Evolutionary conservation across 1,140 invertebrate species (phyloP).

Genomic region (Coelopa frigida): DNA sequence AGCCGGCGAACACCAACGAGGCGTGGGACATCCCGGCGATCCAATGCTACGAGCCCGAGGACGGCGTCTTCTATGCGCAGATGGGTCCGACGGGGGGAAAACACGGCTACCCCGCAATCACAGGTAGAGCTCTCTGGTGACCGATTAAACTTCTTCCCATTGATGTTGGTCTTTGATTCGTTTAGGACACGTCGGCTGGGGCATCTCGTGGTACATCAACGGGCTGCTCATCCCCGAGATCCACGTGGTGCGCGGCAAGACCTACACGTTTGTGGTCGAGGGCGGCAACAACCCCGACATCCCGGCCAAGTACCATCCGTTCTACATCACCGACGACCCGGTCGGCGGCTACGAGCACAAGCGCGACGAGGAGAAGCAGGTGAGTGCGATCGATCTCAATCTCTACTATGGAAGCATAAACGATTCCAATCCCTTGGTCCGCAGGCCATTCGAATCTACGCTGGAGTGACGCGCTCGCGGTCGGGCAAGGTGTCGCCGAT

Average conservation of each 20-base stretch:
- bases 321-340: constrained; percentile 91
- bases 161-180: neutral
- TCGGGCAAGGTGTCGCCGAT: constrained; percentile 61
- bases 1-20: constrained; percentile 51
- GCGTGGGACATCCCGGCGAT: constrained; percentile 83
- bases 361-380: constrained; percentile 71
- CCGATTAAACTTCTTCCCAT: neutral
- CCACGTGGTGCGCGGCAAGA: constrained; percentile 80
- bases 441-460: constrained; percentile 72
- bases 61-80: constrained; percentile 84
- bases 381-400: constrained; percentile 41
- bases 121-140: constrained; percentile 49
- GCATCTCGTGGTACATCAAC: constrained; percentile 87
- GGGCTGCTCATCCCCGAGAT: constrained; percentile 89
- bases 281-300: constrained; percentile 71
- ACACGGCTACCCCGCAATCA: constrained; percentile 78
- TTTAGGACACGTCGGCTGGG: constrained; percentile 84
- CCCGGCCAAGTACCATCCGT: constrained; percentile 83
- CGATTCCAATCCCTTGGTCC: constrained; percentile 9
- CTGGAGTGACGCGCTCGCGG: constrained; percentile 62
- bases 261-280: constrained; percentile 86
- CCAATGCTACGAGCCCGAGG: constrained; percentile 78
- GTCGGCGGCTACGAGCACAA: constrained; percentile 85
- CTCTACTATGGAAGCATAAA: neutral
- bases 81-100: constrained; percentile 85